phyloP scores from a whole-genome alignment of 2,797 vertebrate species.

The Glossophaga mutica region DNA sequence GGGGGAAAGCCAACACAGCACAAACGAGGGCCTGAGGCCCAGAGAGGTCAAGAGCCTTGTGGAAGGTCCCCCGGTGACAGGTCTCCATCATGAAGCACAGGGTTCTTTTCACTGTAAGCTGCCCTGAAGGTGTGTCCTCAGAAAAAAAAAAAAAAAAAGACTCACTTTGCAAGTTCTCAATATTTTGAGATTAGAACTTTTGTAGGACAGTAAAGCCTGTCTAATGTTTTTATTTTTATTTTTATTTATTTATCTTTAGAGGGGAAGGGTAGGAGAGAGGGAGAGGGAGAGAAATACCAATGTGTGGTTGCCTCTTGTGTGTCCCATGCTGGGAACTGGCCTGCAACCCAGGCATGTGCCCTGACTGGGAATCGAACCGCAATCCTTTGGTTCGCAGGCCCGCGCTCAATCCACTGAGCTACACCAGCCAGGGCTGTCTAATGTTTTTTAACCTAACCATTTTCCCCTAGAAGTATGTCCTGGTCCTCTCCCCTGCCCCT shows the following conservation, averaged over 20 bases:
- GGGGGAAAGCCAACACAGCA: not conserved
- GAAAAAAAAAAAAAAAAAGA: not conserved
- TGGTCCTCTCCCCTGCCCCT: not conserved
- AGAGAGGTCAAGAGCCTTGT: not conserved
- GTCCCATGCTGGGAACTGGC: too few species aligned
- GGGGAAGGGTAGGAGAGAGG: too few species aligned
- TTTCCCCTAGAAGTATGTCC: conserved; percentile 49
- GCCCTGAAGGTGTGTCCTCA: not conserved
- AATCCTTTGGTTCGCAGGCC: too few species aligned
- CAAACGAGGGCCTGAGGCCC: not conserved
- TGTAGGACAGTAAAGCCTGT: not conserved
- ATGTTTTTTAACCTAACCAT: too few species aligned
- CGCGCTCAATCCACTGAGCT: too few species aligned
- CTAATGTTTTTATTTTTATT: too few species aligned
- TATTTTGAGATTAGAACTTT: conserved; percentile 29
- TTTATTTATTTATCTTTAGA: too few species aligned
- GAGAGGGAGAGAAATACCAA: too few species aligned
- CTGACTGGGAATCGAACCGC: too few species aligned
- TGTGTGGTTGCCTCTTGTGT: too few species aligned
- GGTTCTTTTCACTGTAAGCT: not conserved
- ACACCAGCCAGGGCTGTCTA: too few species aligned
- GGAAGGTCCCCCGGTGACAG: not conserved
- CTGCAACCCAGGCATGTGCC: too few species aligned
- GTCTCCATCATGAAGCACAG: not conserved
- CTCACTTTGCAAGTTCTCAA: not conserved